phyloP scores from a whole-genome alignment of 2,113 vertebrate species.

The Psephotus haematonotus region DNA sequence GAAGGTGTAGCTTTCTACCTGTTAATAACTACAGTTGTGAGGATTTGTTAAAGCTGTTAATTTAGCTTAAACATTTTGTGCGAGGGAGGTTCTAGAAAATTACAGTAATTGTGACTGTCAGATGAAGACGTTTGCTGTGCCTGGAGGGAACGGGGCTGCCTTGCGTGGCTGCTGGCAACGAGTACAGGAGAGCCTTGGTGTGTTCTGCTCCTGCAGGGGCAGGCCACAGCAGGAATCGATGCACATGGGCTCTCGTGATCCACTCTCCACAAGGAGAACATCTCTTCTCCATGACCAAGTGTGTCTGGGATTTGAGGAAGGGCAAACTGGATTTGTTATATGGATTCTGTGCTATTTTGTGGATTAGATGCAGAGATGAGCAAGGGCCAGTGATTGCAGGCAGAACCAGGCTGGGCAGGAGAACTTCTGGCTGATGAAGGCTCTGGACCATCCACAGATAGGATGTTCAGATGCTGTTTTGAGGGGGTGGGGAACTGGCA shows the following conservation, averaged over 20 bases:
- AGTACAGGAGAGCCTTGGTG: not conserved
- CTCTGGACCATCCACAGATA: accelerated
- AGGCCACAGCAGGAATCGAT: not conserved
- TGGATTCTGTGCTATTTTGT: not conserved
- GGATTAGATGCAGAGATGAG: not conserved
- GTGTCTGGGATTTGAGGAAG: not conserved
- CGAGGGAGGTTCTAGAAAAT: slow-evolving; percentile 34
- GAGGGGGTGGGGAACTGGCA: not conserved
- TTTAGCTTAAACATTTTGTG: slow-evolving; percentile 54
- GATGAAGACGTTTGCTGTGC: not conserved
- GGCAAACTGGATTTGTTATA: not conserved
- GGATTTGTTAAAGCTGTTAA: slow-evolving; percentile 56
- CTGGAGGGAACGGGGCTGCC: not conserved
- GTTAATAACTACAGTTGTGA: slow-evolving; percentile 31
- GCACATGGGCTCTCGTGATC: not conserved
- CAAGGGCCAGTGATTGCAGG: not conserved
- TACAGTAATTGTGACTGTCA: slow-evolving; percentile 54
- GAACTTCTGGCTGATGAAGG: not conserved
- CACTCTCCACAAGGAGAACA: accelerated
- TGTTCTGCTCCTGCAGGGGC: not conserved
- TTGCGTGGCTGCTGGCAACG: not conserved
- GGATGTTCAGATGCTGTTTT: not conserved
- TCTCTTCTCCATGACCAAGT: accelerated
- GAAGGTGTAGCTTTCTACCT: slow-evolving; percentile 50
- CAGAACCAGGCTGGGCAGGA: not conserved